Conservation (phyloP, 1,140 invertebrate species). For the Tribolium castaneum region DNA sequence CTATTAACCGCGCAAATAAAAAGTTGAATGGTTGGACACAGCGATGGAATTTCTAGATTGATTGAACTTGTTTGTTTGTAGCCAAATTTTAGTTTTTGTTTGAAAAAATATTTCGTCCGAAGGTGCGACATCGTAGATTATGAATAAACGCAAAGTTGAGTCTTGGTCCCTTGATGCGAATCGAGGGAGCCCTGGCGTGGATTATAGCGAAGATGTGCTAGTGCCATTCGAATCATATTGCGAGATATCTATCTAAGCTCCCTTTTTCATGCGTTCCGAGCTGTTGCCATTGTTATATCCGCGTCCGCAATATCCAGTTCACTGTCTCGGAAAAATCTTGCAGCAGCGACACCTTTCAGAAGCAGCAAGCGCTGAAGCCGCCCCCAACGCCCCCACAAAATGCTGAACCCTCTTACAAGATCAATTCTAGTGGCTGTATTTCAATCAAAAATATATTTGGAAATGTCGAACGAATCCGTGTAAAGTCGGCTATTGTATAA, state of each 20-base stretch:
- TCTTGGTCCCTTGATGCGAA: constrained; percentile 50
- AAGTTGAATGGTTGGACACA: no score
- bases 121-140: constrained; percentile 43
- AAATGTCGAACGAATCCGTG: constrained; percentile 51
- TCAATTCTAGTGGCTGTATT: constrained; percentile 53
- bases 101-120: no score
- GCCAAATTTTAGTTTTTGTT: no score
- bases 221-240: constrained; percentile 56
- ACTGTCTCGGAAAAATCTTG: constrained; percentile 37
- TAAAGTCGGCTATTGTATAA: constrained; percentile 52
- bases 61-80: no score
- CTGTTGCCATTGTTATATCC: constrained; percentile 51
- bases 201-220: constrained; percentile 54
- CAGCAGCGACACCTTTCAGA: neutral
- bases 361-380: neutral
- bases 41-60: no score
- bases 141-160: constrained; percentile 47
- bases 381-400: neutral
- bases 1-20: neutral
- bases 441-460: constrained; percentile 57
- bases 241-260: constrained; percentile 54
- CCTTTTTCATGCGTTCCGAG: constrained; percentile 49
- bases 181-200: constrained; percentile 53
- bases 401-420: constrained; percentile 31
- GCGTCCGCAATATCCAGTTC: constrained; percentile 35